Percentiles rank a stretch among this genome's conserved stretches.
These are phyloP conservation scores for Rhorus exstirpatorius DNA, from an alignment of 2,888 invertebrate genomes.

Conservation along the genomic window DNA sequence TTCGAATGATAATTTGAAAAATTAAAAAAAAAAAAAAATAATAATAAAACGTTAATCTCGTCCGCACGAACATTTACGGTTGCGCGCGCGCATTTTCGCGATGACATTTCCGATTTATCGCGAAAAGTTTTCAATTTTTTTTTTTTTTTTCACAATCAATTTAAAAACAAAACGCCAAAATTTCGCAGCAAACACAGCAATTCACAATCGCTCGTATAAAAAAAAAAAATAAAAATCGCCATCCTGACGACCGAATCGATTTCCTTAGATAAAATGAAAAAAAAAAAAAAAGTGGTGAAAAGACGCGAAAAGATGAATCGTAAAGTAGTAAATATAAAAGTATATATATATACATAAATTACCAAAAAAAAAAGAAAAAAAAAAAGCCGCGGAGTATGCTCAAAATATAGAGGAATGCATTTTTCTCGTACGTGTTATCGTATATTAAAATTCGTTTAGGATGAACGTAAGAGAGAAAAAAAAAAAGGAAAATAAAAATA, in stretches of 20 bases:
- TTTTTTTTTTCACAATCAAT: slow-evolving; percentile 5
- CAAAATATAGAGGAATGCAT: slow-evolving; percentile 77
- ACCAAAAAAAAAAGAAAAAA: slow-evolving; percentile 49
- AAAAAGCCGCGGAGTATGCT: slow-evolving; percentile 83
- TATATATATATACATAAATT: slow-evolving; percentile 36
- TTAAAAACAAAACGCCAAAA: slow-evolving; percentile 5
- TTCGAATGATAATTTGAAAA: slow-evolving; percentile 25
- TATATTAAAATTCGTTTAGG: slow-evolving; percentile 63
- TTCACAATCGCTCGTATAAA: slow-evolving; percentile 27
- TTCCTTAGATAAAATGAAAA: slow-evolving; percentile 62
- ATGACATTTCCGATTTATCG: slow-evolving; percentile 3
- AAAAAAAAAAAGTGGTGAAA: slow-evolving; percentile 34
- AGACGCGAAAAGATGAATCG: slow-evolving; percentile 40
- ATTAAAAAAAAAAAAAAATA: background rate
- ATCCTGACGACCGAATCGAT: slow-evolving; percentile 65
- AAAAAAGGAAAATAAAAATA: slow-evolving; percentile 61
- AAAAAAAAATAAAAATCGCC: slow-evolving; percentile 34
- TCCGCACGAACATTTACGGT: slow-evolving; percentile 35
- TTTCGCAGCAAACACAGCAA: slow-evolving; percentile 21
- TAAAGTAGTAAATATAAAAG: slow-evolving; percentile 39
- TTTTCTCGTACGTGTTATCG: slow-evolving; percentile 66
- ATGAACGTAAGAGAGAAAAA: slow-evolving; percentile 56
- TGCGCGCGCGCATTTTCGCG: slow-evolving; percentile 19
- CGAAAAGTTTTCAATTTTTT: background rate
- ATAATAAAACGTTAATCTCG: slow-evolving; percentile 21